Conservation (phyloP, 2,888 invertebrate genomes). For the Melipona bicolor region DNA sequence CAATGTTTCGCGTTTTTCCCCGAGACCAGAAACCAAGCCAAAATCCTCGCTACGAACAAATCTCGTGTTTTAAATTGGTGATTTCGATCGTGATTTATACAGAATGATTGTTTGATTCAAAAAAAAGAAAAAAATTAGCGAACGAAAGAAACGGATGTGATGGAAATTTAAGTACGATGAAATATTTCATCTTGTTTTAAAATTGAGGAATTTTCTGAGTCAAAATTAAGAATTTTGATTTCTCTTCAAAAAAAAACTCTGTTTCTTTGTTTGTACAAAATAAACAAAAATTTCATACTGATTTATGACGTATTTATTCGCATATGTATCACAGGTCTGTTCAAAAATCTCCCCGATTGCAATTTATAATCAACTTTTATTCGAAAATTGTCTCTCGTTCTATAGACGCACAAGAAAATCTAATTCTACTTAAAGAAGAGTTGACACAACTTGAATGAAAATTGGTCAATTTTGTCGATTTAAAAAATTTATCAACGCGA, state of each 20-base stretch:
- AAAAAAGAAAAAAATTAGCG: too few species aligned
- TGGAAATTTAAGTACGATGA: not conserved
- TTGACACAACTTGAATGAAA: not conserved
- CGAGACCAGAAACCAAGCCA: constrained; percentile 44
- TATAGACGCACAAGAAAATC: not conserved
- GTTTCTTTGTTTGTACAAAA: not conserved
- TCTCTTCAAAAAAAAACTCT: not conserved
- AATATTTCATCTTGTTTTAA: not conserved
- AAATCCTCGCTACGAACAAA: constrained; percentile 28
- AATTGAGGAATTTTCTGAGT: not conserved
- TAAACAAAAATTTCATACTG: not conserved
- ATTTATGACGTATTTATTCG: not conserved
- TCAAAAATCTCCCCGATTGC: not conserved
- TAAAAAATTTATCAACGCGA: not conserved
- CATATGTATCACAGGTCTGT: not conserved
- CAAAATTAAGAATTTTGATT: too few species aligned
- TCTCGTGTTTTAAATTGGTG: not conserved
- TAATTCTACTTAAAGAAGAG: not conserved
- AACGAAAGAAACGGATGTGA: too few species aligned
- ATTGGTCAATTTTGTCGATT: too few species aligned
- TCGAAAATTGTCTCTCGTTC: not conserved
- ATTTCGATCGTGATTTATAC: not conserved
- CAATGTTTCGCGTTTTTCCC: constrained; percentile 60
- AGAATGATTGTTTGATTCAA: too few species aligned
- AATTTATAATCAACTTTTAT: not conserved